A percentile compares a stretch with the other conserved stretches of the same genome.
Conservation (phyloP, 2,888 invertebrate genomes). For the Pammene fasciana region DNA sequence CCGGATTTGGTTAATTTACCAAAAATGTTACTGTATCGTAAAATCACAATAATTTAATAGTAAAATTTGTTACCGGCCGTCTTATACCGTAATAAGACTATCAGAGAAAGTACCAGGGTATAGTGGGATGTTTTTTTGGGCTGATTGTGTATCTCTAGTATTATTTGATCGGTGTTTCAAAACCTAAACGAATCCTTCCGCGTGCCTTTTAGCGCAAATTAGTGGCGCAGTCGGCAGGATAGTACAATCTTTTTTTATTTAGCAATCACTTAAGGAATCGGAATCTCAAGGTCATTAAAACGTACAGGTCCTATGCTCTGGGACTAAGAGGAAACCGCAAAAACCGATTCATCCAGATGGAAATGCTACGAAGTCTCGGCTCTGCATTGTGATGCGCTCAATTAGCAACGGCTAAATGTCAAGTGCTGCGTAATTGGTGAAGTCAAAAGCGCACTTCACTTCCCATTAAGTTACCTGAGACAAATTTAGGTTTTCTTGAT, state of each 20-base stretch:
- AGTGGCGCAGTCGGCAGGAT: too few relatives aligned
- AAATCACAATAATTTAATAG: too few relatives aligned
- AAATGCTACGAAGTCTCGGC: constrained; percentile 61
- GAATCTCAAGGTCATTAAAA: not conserved
- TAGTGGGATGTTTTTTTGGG: too few relatives aligned
- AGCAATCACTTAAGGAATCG: not conserved
- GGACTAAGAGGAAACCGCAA: constrained; percentile 30
- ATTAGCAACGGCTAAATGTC: constrained; percentile 63
- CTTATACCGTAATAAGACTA: too few relatives aligned
- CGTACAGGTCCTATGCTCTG: not conserved
- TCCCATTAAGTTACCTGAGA: constrained; percentile 23
- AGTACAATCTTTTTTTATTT: not conserved
- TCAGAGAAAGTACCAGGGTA: too few relatives aligned
- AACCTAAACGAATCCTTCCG: too few relatives aligned
- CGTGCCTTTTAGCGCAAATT: too few relatives aligned
- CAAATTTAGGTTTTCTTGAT: not conserved
- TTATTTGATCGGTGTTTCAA: too few relatives aligned
- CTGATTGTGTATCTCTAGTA: too few relatives aligned
- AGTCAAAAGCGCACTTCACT: constrained; percentile 39
- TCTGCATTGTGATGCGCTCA: constrained; percentile 72
- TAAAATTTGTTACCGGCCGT: too few relatives aligned
- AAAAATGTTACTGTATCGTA: too few relatives aligned
- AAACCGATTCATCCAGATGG: constrained; percentile 60
- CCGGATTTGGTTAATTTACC: too few relatives aligned
- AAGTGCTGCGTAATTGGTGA: constrained; percentile 52